Base-by-base conservation (phyloP, 2,888 invertebrate genomes). In the Cenopis cana region DNA sequence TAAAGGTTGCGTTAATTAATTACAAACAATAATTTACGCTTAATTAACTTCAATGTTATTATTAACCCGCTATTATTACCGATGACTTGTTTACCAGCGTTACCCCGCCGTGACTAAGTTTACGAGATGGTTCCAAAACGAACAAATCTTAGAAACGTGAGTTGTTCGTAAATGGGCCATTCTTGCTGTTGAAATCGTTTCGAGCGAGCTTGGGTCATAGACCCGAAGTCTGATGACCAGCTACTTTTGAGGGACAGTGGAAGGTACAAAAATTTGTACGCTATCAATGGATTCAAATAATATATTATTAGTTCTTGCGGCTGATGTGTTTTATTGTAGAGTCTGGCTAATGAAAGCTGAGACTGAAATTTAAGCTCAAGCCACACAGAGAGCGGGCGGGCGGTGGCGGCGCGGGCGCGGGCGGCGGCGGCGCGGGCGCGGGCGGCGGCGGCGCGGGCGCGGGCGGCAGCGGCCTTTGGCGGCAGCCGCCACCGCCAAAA, bases 71-170 rank as follows among this genome's bases (percentile, higher is more conserved):
- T 62, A 18, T 50, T 50, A 69, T 55, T 61, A 49, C 46, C 54
- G 3, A 24, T 70, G 70, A 70, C 52, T 66, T 70, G 60, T 66
- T 66, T 66, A 70, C 66, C 14, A 52, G 36, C 55, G 14, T 33
- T 17, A 14, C 33, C 6, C 33, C 33, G 33, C 52, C 59, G 66
- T 70, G 70, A 70, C 70, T 69, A 69, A 69, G 64, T 56, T 62
- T 18, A 50, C 29, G 41, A 69, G 57, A 65, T 52, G 50, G 29
- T 18, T 38, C 12, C 64, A 69, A 64, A 69, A 65, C 57, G 50
- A 52, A 41, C 33, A 65, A 52, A 55, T 54, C 5, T 12, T 46
- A 17, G 18, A 17, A 62, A 18, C 50, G 64, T 33, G 46, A 69
- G 8, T 59, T 38, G 59, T 10, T 24, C 24, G 20, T 2, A 64